Percentiles rank a stretch among this genome's conserved stretches.
Conservation (phyloP, 2,888 invertebrate species). For the Ferdinandea cuprea region DNA sequence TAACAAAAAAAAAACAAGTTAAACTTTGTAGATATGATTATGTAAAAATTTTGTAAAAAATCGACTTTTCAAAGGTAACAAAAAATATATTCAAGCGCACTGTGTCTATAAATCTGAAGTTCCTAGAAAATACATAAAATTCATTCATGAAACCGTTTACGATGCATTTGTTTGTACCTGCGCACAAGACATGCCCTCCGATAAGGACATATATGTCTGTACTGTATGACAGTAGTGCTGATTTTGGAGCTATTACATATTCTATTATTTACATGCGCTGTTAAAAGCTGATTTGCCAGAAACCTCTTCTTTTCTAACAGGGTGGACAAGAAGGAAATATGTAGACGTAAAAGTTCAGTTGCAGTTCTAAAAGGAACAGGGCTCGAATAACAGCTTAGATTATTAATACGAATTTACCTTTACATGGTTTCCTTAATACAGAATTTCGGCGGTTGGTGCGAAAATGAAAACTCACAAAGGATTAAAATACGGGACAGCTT, state of each 20-base stretch:
- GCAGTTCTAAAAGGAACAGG: no score
- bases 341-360: no score
- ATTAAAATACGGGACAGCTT: no score
- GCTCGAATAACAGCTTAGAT: no score
- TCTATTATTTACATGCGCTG: not conserved
- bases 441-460: no score
- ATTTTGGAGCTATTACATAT: constrained; percentile 6
- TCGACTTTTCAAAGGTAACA: constrained; percentile 55
- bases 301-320: no score
- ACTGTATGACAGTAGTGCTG: constrained; percentile 29
- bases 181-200: constrained; percentile 46
- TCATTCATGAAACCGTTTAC: constrained; percentile 64
- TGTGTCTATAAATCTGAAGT: constrained; percentile 25
- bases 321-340: no score
- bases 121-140: constrained; percentile 20
- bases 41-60: constrained; percentile 62
- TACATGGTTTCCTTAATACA: no score
- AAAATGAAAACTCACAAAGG: no score
- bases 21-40: constrained; percentile 26
- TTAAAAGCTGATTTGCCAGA: constrained; percentile 2
- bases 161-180: constrained; percentile 76
- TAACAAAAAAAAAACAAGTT: not conserved
- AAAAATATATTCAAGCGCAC: constrained; percentile 27
- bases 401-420: no score
- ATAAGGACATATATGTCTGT: not conserved